Evolutionary conservation across 2,113 vertebrate genomes (phyloP).

Genomic region (Anarrhichthys ocellatus): DNA sequence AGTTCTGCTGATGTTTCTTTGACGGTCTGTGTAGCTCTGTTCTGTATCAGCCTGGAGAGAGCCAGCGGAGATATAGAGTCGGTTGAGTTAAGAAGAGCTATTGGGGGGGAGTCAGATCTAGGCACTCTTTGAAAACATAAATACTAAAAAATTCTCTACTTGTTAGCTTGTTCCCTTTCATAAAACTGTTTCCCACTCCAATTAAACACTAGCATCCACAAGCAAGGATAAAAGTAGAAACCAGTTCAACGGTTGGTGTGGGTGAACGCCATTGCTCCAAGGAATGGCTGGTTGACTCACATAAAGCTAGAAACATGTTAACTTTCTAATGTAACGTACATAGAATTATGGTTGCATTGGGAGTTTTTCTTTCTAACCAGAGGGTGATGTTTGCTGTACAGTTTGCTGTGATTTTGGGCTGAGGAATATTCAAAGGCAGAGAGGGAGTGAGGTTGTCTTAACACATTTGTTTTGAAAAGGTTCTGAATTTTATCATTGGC

Average conservation of each 20-base stretch:
- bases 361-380: not conserved
- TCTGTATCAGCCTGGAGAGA: slow-evolving; percentile 16
- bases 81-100: not conserved
- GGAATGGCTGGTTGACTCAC: slow-evolving; percentile 7
- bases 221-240: slow-evolving; percentile 9
- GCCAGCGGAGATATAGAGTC: not conserved
- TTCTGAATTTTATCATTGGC: not conserved
- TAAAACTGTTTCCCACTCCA: slow-evolving; percentile 1
- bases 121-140: slow-evolving; percentile 28
- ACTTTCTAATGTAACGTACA: not conserved
- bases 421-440: slow-evolving; percentile 2
- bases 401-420: not conserved
- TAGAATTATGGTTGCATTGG: not conserved
- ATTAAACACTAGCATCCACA: slow-evolving; percentile 28
- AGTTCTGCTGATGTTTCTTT: slow-evolving; percentile 13
- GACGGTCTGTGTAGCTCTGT: slow-evolving; percentile 26
- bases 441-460: not conserved
- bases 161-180: slow-evolving; percentile 20
- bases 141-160: slow-evolving; percentile 28
- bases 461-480: not conserved
- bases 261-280: slow-evolving; percentile 5
- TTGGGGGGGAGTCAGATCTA: not conserved
- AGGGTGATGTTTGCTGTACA: not conserved
- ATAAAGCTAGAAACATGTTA: not conserved
- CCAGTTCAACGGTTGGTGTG: not conserved